phyloP scores from a whole-genome alignment of 2,113 vertebrate genomes.

The Sorex araneus region DNA sequence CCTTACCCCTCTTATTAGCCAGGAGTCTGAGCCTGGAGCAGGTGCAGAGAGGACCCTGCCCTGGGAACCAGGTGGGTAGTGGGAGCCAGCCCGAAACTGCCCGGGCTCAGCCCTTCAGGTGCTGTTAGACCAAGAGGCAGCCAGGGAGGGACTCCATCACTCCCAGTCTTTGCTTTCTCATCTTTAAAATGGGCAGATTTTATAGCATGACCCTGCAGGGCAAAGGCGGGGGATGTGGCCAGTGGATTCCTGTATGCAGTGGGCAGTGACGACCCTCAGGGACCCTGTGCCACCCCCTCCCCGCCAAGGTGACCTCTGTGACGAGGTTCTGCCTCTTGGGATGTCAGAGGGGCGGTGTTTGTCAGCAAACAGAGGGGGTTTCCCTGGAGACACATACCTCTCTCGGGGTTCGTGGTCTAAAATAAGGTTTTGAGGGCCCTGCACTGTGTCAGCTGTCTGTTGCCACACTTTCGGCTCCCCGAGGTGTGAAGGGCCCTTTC shows the following conservation, averaged over 20 bases:
- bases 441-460: slow-evolving; percentile 65
- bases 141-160: neutral
- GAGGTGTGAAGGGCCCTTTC: neutral
- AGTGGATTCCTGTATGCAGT: neutral
- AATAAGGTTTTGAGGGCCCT: slow-evolving; percentile 50
- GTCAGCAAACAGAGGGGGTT: slow-evolving; percentile 31
- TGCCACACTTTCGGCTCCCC: neutral
- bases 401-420: slow-evolving; percentile 10
- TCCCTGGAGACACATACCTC: slow-evolving; percentile 71
- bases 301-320: neutral
- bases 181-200: neutral
- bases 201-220: neutral
- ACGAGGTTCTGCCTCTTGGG: neutral
- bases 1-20: neutral
- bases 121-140: neutral
- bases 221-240: no score
- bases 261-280: neutral
- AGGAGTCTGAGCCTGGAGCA: neutral
- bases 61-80: no score
- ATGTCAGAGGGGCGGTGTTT: slow-evolving; percentile 26
- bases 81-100: no score
- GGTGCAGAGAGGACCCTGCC: no score
- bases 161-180: neutral
- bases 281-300: neutral
- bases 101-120: neutral